Evolutionary conservation across 2,113 vertebrate species (phyloP).

Genomic region (Centrocercus urophasianus): DNA sequence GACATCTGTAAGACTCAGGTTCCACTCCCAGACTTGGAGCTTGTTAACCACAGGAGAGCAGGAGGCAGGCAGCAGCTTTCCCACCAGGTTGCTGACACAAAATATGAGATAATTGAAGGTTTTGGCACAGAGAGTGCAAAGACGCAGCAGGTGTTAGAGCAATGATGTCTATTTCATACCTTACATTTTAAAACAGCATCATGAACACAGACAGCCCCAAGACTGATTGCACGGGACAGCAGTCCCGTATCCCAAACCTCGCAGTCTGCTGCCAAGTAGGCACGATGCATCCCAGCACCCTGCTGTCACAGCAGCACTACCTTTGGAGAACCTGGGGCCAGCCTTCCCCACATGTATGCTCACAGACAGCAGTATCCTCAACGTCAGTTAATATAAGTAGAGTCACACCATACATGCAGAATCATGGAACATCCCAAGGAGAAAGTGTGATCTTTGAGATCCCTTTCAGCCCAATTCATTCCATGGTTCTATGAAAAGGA

Average conservation of each 20-base stretch:
- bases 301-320: background rate
- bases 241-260: background rate
- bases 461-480: too few relatives aligned
- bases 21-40: background rate
- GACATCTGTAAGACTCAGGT: background rate
- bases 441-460: too few relatives aligned
- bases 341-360: fast-evolving
- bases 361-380: background rate
- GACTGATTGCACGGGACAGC: background rate
- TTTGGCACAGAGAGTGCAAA: background rate
- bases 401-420: background rate
- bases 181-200: background rate
- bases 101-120: background rate
- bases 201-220: background rate
- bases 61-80: background rate
- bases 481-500: background rate
- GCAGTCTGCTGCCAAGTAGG: fast-evolving
- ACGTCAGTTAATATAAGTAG: fast-evolving
- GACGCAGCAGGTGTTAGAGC: background rate
- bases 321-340: background rate
- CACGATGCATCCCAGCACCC: background rate
- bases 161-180: background rate
- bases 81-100: background rate
- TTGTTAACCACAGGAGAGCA: background rate
- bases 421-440: background rate